Evolutionary conservation across 2,797 vertebrate species (phyloP).

Genomic region (Hozukius guyotensis): DNA sequence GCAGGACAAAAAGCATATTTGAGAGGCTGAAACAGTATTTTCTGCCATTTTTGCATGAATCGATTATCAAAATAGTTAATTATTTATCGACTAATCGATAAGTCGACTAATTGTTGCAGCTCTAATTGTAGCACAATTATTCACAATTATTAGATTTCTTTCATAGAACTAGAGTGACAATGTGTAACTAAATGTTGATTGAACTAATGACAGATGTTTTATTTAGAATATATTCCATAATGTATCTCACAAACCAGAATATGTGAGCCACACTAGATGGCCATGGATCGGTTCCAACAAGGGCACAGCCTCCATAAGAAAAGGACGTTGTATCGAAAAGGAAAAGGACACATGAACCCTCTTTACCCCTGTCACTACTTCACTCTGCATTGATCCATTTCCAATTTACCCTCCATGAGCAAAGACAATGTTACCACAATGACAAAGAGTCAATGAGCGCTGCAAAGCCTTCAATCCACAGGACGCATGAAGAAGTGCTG

Average conservation of each 20-base stretch:
- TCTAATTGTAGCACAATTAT: neutral
- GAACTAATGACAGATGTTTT: neutral
- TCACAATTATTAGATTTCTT: neutral
- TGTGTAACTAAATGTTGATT: neutral
- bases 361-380: constrained; percentile 31
- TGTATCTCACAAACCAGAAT: neutral
- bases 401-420: constrained; percentile 46
- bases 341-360: constrained; percentile 36
- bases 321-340: constrained; percentile 24
- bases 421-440: constrained; percentile 50
- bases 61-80: too few species aligned
- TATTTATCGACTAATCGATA: too few species aligned
- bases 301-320: constrained; percentile 24
- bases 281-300: constrained; percentile 17
- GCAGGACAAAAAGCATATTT: too few species aligned
- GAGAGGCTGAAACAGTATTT: too few species aligned
- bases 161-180: neutral
- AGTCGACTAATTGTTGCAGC: too few species aligned
- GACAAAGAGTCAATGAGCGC: constrained; percentile 53
- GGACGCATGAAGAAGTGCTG: constrained; percentile 39
- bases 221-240: neutral
- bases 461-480: constrained; percentile 34
- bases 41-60: too few species aligned
- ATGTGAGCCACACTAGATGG: neutral
- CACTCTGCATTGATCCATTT: constrained; percentile 58